Base-by-base conservation (phyloP, 2,797 vertebrate species). In the Limosa lapponica region DNA sequence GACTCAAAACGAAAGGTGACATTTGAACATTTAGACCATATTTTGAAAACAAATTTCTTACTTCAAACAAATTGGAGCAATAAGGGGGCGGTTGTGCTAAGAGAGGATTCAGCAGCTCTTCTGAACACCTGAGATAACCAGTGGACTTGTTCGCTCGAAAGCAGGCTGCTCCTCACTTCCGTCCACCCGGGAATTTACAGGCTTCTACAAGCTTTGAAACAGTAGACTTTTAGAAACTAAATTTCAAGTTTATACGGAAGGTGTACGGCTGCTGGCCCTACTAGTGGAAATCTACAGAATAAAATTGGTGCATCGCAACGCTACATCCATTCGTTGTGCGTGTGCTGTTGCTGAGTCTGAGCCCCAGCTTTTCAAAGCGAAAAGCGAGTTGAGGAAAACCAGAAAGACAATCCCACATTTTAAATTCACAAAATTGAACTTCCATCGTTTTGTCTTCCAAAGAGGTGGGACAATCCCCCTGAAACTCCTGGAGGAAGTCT, bases 1-100 rank as follows among this genome's bases (percentile, higher is more conserved):
- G 54, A 84, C 39, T 93, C 17, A 5, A 89, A 93, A 81, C 0
- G 13, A 96, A 89, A 95, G 86, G 91, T 95, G 92, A 95, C 89
- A 90, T 91, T 80, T 87, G 61, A 94, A 78, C 61, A 92, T 49
- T 89, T 44, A 36, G 52, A 46, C 62, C 48, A 16, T 34, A 44
- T 75, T 79, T 90, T 75, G 70, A 84, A 69, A 94, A 64, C 65
- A 25, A 72, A 81, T 94, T 87, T 80, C 82, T 71, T 74, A 67
- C 72, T 96, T 94, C 87, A 88, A 86, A 84, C 73, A 37, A 91
- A 87, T 3, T 12, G 24, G 61, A 87, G 66, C 57, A 93, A 64
- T 57, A 91, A 83, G 52, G 30, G 69, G 73, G 43, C 0, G 20
- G 57, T 48, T 19, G 13, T 69, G 51, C 28, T 80, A 93, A 73